Evolutionary conservation across 64 coral and sea anemone species (phyloP).

Genomic region (Astreopora myriophthalma): DNA sequence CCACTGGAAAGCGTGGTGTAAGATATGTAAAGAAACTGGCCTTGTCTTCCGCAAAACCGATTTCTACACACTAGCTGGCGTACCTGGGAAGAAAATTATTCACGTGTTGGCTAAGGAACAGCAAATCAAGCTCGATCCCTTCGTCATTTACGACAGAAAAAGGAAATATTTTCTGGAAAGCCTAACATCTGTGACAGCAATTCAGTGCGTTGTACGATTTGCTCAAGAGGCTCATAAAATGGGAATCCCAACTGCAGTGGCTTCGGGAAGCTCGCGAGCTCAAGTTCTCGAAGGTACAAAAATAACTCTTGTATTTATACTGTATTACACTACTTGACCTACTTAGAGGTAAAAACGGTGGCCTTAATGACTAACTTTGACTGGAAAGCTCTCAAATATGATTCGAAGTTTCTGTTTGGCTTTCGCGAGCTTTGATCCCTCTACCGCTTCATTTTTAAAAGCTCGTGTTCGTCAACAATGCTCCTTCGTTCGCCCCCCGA

Average conservation of each 20-base stretch:
- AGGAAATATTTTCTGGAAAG: slow-evolving; percentile 79
- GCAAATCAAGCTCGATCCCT: slow-evolving; percentile 77
- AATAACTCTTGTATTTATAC: neutral
- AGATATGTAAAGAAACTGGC: slow-evolving; percentile 94
- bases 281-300: slow-evolving; percentile 89
- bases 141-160: slow-evolving; percentile 91
- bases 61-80: slow-evolving; percentile 88
- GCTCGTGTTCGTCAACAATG: neutral
- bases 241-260: slow-evolving; percentile 86
- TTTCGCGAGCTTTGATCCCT: neutral
- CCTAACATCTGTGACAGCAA: slow-evolving; percentile 46
- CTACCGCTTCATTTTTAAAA: neutral
- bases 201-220: slow-evolving; percentile 82
- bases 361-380: neutral
- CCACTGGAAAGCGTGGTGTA: slow-evolving; percentile 94
- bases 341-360: too few species aligned
- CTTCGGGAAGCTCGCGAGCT: slow-evolving; percentile 86
- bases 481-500: too few species aligned
- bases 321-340: too few species aligned
- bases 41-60: slow-evolving; percentile 78
- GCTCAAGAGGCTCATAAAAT: slow-evolving; percentile 61
- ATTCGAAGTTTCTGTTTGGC: neutral
- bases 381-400: neutral
- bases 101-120: slow-evolving; percentile 76
- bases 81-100: slow-evolving; percentile 95